These are phyloP conservation scores for Rhynchophorus ferrugineus DNA, from an alignment of 1,140 invertebrate species.

Conservation along the genomic window DNA sequence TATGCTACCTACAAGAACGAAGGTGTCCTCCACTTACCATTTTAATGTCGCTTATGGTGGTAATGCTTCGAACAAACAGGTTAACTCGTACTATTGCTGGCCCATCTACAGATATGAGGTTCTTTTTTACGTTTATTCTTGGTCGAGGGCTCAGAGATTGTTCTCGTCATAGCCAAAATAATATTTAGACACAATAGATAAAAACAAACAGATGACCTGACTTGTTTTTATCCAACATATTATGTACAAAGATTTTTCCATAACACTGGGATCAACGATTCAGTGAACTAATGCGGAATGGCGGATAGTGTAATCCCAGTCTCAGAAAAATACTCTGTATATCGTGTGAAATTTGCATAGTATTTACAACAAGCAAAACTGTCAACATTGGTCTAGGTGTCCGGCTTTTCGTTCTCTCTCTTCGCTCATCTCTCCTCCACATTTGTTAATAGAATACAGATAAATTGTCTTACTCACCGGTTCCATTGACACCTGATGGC, in stretches of 20 bases:
- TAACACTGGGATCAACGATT: too few relatives aligned
- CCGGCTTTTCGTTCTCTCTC: not conserved
- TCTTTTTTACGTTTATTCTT: conserved; percentile 14
- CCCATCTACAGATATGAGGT: conserved; percentile 65
- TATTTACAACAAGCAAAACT: conserved; percentile 30
- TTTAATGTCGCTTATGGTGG: conserved; percentile 96
- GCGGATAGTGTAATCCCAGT: too few relatives aligned
- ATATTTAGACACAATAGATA: too few relatives aligned
- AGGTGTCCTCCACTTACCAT: conserved; percentile 72
- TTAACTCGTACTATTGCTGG: conserved; percentile 90
- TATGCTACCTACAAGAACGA: conserved; percentile 31
- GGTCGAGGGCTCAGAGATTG: conserved; percentile 13
- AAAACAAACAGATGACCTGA: too few relatives aligned
- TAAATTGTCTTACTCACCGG: conserved; percentile 73
- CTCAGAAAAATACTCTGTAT: not conserved
- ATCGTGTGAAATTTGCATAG: conserved; percentile 30
- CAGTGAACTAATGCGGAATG: too few relatives aligned
- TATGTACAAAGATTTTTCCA: too few relatives aligned
- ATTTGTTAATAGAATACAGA: too few relatives aligned
- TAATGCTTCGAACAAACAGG: conserved; percentile 93
- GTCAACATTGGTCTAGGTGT: conserved; percentile 10
- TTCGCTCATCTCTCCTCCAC: not conserved
- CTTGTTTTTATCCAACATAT: too few relatives aligned
- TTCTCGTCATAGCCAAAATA: conserved; percentile 3
- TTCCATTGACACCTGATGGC: conserved; percentile 85